Percentiles rank a stretch among this genome's conserved stretches.
These are phyloP conservation scores for Holcopasites calliopsidis DNA, from an alignment of 1,140 invertebrate genomes.

Conservation along the genomic window DNA sequence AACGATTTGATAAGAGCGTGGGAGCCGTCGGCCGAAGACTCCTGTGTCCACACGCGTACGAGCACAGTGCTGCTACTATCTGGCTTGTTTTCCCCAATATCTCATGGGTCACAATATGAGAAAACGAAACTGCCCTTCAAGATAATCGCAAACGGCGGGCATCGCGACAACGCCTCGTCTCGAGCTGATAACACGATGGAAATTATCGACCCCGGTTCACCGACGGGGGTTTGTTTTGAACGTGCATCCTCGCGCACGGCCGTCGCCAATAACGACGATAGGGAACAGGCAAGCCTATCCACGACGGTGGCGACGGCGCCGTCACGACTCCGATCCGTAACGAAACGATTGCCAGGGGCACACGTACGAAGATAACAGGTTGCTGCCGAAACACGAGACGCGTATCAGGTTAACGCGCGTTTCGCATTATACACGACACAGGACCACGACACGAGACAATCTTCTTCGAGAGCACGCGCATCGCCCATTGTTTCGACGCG, in stretches of 20 bases:
- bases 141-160: slow-evolving; percentile 26
- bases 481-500: slow-evolving; percentile 54
- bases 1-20: slow-evolving; percentile 12
- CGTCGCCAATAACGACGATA: slow-evolving; percentile 52
- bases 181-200: slow-evolving; percentile 49
- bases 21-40: slow-evolving; percentile 13
- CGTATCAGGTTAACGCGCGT: slow-evolving; percentile 52
- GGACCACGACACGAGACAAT: slow-evolving; percentile 41
- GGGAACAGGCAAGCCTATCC: slow-evolving; percentile 18
- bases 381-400: slow-evolving; percentile 64
- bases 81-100: slow-evolving; percentile 10
- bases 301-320: slow-evolving; percentile 37
- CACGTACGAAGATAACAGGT: slow-evolving; percentile 70
- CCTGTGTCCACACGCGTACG: neutral
- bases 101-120: slow-evolving; percentile 15
- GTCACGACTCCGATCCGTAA: slow-evolving; percentile 16
- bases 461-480: slow-evolving; percentile 48
- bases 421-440: slow-evolving; percentile 46
- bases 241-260: slow-evolving; percentile 47
- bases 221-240: slow-evolving; percentile 50
- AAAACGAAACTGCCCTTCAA: slow-evolving; percentile 19
- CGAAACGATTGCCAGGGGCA: neutral
- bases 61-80: slow-evolving; percentile 14
- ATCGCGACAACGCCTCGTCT: slow-evolving; percentile 50
- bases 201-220: slow-evolving; percentile 54